Percentiles rank a stretch among this genome's conserved stretches.
Evolutionary conservation across 2,113 vertebrate genomes (phyloP).

Genomic region (Plecturocebus donacophilus): DNA sequence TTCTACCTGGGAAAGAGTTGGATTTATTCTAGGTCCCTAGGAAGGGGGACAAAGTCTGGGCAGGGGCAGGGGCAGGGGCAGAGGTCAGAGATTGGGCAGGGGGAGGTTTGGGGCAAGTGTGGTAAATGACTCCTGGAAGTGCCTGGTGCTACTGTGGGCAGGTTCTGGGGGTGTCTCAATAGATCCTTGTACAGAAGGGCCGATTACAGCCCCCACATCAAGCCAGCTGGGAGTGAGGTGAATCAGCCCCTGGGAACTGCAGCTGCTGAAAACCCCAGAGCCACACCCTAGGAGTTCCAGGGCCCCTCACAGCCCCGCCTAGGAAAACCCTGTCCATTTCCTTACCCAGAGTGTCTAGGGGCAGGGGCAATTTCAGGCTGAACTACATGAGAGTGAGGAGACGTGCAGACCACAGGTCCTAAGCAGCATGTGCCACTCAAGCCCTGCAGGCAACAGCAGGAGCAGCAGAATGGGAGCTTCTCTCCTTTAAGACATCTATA

Average conservation of each 20-base stretch:
- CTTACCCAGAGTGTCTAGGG: neutral
- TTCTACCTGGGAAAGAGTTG: neutral
- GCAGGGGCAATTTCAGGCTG: neutral
- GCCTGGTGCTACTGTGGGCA: neutral
- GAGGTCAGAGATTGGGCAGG: neutral
- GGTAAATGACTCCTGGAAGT: neutral
- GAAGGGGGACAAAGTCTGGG: neutral
- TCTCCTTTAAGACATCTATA: neutral
- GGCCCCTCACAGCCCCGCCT: neutral
- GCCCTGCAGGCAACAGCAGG: neutral
- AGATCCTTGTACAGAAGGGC: slow-evolving; percentile 55
- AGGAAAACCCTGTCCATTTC: neutral
- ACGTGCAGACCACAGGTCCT: neutral
- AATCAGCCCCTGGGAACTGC: slow-evolving; percentile 36
- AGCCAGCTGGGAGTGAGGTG: slow-evolving; percentile 16
- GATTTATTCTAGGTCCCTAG: neutral
- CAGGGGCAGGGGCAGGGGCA: neutral
- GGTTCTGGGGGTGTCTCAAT: slow-evolving; percentile 60
- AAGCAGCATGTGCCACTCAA: neutral
- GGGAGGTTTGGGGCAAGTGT: neutral
- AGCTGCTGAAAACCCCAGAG: neutral
- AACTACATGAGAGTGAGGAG: neutral
- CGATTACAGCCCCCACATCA: slow-evolving; percentile 54
- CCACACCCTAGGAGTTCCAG: neutral
- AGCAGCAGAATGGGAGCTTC: neutral